A percentile compares a stretch with the other conserved stretches of the same genome.
These are phyloP conservation scores for Rhodinocichla rosea DNA, from an alignment of 2,113 vertebrate species.

Conservation along the genomic window DNA sequence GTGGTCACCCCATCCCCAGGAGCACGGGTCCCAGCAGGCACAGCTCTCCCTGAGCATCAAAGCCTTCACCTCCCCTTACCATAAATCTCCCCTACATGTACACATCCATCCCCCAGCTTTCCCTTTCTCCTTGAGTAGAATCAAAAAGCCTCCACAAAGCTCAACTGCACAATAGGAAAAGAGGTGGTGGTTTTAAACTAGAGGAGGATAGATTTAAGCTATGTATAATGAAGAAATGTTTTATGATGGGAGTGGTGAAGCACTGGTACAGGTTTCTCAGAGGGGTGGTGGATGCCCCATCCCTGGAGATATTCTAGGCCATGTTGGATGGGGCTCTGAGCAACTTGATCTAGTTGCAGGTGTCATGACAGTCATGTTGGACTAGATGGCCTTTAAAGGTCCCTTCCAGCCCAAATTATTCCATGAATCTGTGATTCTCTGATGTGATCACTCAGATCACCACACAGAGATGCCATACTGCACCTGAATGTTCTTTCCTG, in stretches of 20 bases:
- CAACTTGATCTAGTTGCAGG: not conserved
- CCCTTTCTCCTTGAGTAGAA: not conserved
- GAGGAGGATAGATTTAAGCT: not conserved
- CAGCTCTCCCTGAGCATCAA: not conserved
- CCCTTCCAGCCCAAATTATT: not conserved
- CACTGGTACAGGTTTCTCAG: not conserved
- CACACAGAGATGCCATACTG: rapidly evolving
- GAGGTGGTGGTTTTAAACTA: not conserved
- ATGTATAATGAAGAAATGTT: not conserved
- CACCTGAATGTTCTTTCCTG: not conserved
- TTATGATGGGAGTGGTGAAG: not conserved
- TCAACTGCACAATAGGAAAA: not conserved
- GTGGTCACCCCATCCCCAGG: too few species aligned
- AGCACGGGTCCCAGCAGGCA: rapidly evolving
- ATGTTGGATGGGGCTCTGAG: not conserved
- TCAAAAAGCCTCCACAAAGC: not conserved
- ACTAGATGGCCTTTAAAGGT: not conserved
- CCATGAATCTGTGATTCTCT: not conserved
- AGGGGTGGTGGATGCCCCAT: too few species aligned
- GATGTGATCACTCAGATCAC: not conserved
- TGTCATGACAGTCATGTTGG: not conserved
- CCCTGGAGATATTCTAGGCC: not conserved
- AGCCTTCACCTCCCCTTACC: not conserved
- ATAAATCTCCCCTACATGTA: rapidly evolving
- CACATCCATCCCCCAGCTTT: not conserved